phyloP scores from a whole-genome alignment of 2,797 vertebrate genomes.

The Gymnocypris eckloni region DNA sequence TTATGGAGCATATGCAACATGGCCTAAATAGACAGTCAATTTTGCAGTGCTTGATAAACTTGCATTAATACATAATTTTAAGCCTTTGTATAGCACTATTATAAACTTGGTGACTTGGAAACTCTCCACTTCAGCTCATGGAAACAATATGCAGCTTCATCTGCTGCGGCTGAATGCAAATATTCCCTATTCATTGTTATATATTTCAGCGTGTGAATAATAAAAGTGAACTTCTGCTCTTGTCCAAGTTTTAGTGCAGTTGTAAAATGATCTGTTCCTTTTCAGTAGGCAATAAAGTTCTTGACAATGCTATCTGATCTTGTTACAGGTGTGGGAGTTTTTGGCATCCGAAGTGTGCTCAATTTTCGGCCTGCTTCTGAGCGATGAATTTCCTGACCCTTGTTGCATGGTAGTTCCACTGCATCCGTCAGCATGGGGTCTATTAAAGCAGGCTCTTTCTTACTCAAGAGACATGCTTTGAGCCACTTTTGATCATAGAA shows the following conservation, averaged over 20 bases:
- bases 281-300: constrained; percentile 31
- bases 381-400: constrained; percentile 34
- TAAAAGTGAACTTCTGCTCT: constrained; percentile 11
- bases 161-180: constrained; percentile 10
- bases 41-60: neutral
- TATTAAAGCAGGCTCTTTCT: constrained; percentile 36
- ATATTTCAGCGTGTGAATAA: constrained; percentile 32
- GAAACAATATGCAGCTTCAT: constrained; percentile 1
- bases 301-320: constrained; percentile 39
- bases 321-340: constrained; percentile 43
- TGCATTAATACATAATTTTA: neutral
- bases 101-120: neutral
- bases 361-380: constrained; percentile 47
- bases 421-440: constrained; percentile 27
- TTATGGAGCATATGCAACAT: neutral
- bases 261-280: constrained; percentile 44
- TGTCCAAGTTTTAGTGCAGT: constrained; percentile 15
- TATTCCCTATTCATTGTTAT: constrained; percentile 23
- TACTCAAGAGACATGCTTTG: constrained; percentile 23
- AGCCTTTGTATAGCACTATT: neutral
- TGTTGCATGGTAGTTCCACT: neutral
- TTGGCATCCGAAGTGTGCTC: constrained; percentile 4
- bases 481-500: constrained; percentile 39
- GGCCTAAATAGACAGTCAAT: neutral
- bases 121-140: neutral